These are phyloP conservation scores for Drosophila chauvacae DNA, from an alignment of 1,140 invertebrate species.

Conservation along the genomic window DNA sequence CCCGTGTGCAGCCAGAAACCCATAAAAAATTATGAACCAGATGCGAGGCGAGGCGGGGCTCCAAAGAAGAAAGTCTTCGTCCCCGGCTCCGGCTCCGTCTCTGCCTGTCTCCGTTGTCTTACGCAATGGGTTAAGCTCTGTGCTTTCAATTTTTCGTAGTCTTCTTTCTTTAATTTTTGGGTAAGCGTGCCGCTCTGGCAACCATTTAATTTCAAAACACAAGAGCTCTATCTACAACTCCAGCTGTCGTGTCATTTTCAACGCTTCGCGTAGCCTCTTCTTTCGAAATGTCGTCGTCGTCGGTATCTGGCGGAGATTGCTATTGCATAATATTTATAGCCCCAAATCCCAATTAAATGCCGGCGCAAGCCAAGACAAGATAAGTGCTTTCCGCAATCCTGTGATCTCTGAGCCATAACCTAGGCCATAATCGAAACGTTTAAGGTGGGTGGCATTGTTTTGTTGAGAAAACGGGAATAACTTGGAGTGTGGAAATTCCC, in stretches of 20 bases:
- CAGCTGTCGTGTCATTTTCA: constrained; percentile 64
- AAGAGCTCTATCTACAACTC: constrained; percentile 1
- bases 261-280: constrained; percentile 70
- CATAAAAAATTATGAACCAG: constrained; percentile 77
- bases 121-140: constrained; percentile 65
- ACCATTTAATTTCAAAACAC: constrained; percentile 77
- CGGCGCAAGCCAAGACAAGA: constrained; percentile 43
- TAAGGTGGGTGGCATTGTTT: constrained; percentile 1
- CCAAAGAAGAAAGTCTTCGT: constrained; percentile 65
- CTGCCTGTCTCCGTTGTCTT: constrained; percentile 35
- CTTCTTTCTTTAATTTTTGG: constrained; percentile 26
- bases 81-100: background rate
- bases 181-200: constrained; percentile 63
- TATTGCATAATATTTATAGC: constrained; percentile 47
- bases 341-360: constrained; percentile 50
- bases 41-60: constrained; percentile 51
- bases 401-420: constrained; percentile 40
- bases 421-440: constrained; percentile 32
- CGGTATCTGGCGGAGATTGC: constrained; percentile 23
- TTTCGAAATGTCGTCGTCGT: constrained; percentile 42
- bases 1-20: constrained; percentile 65
- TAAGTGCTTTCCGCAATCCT: constrained; percentile 63
- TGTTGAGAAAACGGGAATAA: background rate
- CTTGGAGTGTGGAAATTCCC: background rate
- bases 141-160: constrained; percentile 44